phyloP scores from a whole-genome alignment of 1,140 invertebrate species.

The Globodera rostochiensis region DNA sequence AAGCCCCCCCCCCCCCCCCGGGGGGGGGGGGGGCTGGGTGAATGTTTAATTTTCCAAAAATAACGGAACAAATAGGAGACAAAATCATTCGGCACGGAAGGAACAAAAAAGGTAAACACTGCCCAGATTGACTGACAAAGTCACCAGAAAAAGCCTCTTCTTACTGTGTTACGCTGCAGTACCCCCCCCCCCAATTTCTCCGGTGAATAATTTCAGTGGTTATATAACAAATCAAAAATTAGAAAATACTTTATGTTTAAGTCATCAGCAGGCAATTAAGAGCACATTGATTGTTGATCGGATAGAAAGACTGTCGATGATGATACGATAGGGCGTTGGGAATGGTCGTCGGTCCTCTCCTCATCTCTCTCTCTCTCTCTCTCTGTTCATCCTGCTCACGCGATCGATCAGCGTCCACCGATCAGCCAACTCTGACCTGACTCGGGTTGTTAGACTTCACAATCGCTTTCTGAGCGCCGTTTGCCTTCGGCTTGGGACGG shows the following conservation, averaged over 20 bases:
- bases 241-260: background rate
- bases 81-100: no score
- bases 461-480: constrained; percentile 1
- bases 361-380: background rate
- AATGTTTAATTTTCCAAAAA: no score
- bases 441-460: background rate
- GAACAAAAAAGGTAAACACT: no score
- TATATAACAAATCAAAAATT: background rate
- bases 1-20: no score
- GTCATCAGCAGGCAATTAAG: background rate
- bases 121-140: no score
- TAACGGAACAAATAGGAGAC: no score
- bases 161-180: no score
- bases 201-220: no score
- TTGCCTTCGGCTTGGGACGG: constrained; percentile 46
- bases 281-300: background rate
- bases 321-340: background rate
- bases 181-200: no score
- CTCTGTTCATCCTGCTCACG: background rate
- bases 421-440: constrained; percentile 12
- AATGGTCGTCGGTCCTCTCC: background rate
- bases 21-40: no score
- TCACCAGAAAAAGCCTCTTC: no score
- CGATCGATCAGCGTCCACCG: background rate
- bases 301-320: constrained; percentile 1